Base-by-base conservation (phyloP, 2,113 vertebrate genomes). In the Rhinogobius similis region DNA sequence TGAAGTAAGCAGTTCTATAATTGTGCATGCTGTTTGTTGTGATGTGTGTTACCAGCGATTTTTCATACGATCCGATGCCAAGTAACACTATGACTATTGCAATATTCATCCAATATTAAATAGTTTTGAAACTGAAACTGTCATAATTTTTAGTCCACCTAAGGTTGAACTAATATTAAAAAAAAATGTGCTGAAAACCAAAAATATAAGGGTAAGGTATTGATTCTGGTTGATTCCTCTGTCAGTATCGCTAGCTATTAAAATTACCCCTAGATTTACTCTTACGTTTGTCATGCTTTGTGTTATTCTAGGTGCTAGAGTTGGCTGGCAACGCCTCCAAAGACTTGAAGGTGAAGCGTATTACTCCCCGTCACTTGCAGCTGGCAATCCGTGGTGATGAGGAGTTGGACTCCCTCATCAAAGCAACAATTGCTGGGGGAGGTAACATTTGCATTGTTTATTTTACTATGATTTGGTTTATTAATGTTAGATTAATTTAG, bases 331-430 rank as follows among this genome's bases (percentile, higher is more conserved):
- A 99, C 0, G 98, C 98, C 0, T 99, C 97, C 3, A 99, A 99
- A 94, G 98, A 99, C 70, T 94, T 99, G 63, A 99, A 99, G 81
- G 98, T 99, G 72, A 99, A 99, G 89, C 94, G 97, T 59, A 99
- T 99, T 90, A 99, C 98, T 46, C 98, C 98, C 14, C 96, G 98
- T 76, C 98, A 99, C 86, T 87, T 99, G 94, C 98, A 99, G 90
- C 93, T 99, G 67, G 98, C 98, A 0, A 99, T 99, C 78, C 96
- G 98, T 0, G 98, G 98, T 0, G 98, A 99, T 0, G 98, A 99
- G 72, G 98, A 99, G 90, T 87, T 99, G 93, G 97, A 99, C 71
- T 98, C 98, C 0, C 96, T 99, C 32, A 99, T 99, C 90, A 99
- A 99, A 91, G 98, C 98, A 24, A 99, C 98, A 81, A 99, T 99